Evolutionary conservation across 2,888 invertebrate genomes (phyloP).

Genomic region (Ligdia adustata): DNA sequence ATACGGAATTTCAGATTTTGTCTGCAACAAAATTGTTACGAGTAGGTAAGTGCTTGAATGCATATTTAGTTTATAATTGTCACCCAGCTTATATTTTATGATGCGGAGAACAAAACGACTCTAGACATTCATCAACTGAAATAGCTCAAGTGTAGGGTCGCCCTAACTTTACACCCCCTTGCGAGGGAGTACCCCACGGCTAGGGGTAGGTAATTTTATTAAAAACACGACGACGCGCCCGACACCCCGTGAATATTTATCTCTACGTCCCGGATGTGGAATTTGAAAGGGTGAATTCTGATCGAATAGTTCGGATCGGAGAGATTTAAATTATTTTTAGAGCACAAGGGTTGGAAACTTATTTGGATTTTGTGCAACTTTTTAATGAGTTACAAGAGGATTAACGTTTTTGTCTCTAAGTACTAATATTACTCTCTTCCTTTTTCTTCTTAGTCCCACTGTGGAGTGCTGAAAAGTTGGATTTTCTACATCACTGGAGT

Average conservation of each 20-base stretch:
- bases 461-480: too few species aligned
- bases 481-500: too few species aligned
- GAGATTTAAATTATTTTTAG: conserved; percentile 19
- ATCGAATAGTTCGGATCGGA: conserved; percentile 20
- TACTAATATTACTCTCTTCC: too few species aligned
- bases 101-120: too few species aligned
- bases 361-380: background rate
- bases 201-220: conserved; percentile 77
- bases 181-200: conserved; percentile 24
- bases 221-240: conserved; percentile 64
- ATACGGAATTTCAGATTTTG: too few species aligned
- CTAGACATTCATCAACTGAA: too few species aligned
- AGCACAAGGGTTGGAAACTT: conserved; percentile 3
- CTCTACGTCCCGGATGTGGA: conserved; percentile 57
- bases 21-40: too few species aligned
- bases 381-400: background rate
- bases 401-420: too few species aligned
- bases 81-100: too few species aligned
- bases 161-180: conserved; percentile 26
- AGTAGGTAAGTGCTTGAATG: too few species aligned
- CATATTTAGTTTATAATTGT: too few species aligned
- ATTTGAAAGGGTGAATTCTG: conserved; percentile 47
- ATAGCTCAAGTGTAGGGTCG: background rate
- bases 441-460: too few species aligned
- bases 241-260: conserved; percentile 69